A percentile compares a stretch with the other conserved stretches of the same genome.
Evolutionary conservation across 2,113 vertebrate species (phyloP).

Genomic region (Mungos mungo): DNA sequence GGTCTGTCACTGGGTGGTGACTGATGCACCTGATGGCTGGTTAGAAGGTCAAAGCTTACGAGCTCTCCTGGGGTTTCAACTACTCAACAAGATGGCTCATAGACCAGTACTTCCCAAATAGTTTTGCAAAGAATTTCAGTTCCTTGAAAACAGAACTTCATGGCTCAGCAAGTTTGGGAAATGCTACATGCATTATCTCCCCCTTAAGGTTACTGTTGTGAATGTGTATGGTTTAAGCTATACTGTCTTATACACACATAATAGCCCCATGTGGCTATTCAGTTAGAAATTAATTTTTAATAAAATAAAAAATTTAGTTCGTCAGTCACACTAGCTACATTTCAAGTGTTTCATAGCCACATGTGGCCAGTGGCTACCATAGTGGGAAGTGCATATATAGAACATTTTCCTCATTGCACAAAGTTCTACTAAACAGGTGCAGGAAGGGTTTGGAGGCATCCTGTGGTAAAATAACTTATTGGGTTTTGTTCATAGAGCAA

Average conservation of each 20-base stretch:
- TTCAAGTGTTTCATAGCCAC: neutral
- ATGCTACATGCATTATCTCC: neutral
- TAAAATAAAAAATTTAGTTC: neutral
- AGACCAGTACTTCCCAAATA: neutral
- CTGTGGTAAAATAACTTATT: neutral
- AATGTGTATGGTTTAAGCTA: neutral
- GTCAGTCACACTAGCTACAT: neutral
- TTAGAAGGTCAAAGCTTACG: neutral
- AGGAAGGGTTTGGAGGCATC: neutral
- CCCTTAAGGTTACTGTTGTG: neutral
- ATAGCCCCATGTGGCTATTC: neutral
- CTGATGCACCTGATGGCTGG: neutral
- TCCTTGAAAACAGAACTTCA: neutral
- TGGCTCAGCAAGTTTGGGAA: neutral
- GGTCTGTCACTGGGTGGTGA: neutral
- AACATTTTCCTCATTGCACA: neutral
- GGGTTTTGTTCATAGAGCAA: neutral
- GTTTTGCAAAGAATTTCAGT: neutral
- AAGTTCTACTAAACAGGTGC: neutral
- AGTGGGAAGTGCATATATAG: neutral
- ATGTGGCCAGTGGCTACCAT: neutral
- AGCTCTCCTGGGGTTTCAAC: neutral
- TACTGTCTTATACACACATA: neutral
- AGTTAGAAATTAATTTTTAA: constrained; percentile 14
- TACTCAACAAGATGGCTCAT: neutral